Conservation (phyloP, 2,888 invertebrate species). For the Sinodicranocentrus sp. region DNA sequence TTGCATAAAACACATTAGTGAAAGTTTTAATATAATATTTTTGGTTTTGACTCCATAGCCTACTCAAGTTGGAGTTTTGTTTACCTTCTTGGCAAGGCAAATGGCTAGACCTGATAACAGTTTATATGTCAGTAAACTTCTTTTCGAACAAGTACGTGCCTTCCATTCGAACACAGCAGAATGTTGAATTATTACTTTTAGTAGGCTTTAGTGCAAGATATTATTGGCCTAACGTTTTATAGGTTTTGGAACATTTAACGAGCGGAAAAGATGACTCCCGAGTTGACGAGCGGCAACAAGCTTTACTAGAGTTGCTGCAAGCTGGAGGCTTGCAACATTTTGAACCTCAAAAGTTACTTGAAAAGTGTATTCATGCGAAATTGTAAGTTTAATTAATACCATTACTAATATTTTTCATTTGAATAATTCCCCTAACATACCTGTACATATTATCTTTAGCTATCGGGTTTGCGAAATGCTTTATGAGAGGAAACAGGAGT, state of each 20-base stretch:
- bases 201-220: too few relatives aligned
- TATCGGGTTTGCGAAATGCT: constrained; percentile 86
- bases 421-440: neutral
- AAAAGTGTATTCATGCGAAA: constrained; percentile 83
- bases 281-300: constrained; percentile 85
- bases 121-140: constrained; percentile 80
- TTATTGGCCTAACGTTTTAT: neutral
- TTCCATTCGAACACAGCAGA: neutral
- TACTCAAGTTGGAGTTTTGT: constrained; percentile 83
- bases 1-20: neutral
- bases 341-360: constrained; percentile 82
- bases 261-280: constrained; percentile 73
- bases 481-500: constrained; percentile 83
- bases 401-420: neutral
- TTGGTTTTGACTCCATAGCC: constrained; percentile 78
- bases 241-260: constrained; percentile 76
- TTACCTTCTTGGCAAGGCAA: constrained; percentile 84
- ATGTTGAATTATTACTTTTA: neutral
- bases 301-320: constrained; percentile 85
- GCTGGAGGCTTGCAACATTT: constrained; percentile 82
- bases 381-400: constrained; percentile 80
- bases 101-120: constrained; percentile 81
- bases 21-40: constrained; percentile 18
- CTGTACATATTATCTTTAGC: constrained; percentile 78
- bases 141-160: constrained; percentile 82